These are phyloP conservation scores for Vimba vimba DNA, from an alignment of 2,113 vertebrate species.

Conservation along the genomic window DNA sequence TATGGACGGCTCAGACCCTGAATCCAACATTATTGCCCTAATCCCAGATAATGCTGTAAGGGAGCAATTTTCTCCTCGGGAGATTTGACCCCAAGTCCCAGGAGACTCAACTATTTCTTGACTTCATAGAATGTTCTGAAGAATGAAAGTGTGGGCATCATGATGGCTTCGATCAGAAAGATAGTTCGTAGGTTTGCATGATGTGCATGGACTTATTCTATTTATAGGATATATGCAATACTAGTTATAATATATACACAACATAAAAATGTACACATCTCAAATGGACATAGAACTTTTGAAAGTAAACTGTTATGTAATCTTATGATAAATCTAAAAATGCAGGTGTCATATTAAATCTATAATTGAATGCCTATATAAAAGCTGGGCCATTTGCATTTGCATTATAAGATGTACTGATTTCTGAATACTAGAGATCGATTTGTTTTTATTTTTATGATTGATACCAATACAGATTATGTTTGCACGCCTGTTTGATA, in stretches of 20 bases:
- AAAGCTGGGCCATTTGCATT: background rate
- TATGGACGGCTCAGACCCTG: constrained; percentile 72
- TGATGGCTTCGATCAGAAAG: background rate
- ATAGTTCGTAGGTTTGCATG: background rate
- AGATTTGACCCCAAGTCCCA: constrained; percentile 77
- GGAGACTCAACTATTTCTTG: constrained; percentile 78
- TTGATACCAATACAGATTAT: no score
- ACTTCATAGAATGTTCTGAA: constrained; percentile 76
- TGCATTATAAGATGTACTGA: background rate
- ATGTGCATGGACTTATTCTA: background rate
- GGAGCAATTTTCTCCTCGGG: constrained; percentile 82
- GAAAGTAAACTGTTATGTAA: background rate
- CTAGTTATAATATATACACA: background rate
- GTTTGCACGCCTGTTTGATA: background rate
- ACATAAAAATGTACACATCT: background rate
- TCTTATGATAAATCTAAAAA: background rate
- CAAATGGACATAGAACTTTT: background rate
- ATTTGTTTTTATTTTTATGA: no score
- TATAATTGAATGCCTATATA: background rate
- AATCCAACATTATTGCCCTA: constrained; percentile 78
- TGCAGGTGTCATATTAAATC: background rate
- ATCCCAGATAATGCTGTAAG: constrained; percentile 82
- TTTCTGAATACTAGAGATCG: background rate
- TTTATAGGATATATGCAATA: background rate
- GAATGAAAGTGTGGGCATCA: constrained; percentile 69